Base-by-base conservation (phyloP, 2,797 vertebrate species). In the Acanthopagrus latus region DNA sequence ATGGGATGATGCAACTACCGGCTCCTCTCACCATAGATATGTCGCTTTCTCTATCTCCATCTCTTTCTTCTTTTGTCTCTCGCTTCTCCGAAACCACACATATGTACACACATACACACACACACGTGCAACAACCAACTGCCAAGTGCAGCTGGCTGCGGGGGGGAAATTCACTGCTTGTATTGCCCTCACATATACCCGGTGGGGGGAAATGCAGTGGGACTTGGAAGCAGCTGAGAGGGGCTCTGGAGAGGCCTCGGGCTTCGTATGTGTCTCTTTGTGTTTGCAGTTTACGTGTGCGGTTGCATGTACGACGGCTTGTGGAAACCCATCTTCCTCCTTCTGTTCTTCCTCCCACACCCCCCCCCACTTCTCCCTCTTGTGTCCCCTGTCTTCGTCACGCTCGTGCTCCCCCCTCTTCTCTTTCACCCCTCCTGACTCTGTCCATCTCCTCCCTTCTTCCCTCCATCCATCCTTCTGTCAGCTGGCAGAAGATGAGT, bases 401-500 rank as follows among this genome's bases (percentile, higher is more conserved):
- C 80, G 65, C 86, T 73, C 66, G 71, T 73, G 59, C 76, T 81
- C 88, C 81, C n/a, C n/a, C 46, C 65, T 81, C 64, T 23, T 23
- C 60, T 74, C 60, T 51, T 38, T 55, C 79, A 21, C 52, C 54
- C 10, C 69, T 33, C 51, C 64, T 7, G 18, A 55, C 76, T 85
- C 86, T 77, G 80, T 87, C 85, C 85, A 82, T 88, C 84, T 86
- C 86, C 76, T 85, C 77, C 82, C 78, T 81, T 71, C 78, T 76
- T 78, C 81, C 84, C 83, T 88, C 85, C 86, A 91, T 93, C 91
- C 91, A 90, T 94, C 93, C 91, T 92, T 89, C 90, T 93, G 87
- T 93, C 90, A 93, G 91, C 94, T 94, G 92, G 93, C 93, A 93
- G 88, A 88, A 90, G 93, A 94, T 95, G 94, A 94, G 87, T 92